A percentile compares a stretch with the other conserved stretches of the same genome.
Conservation (phyloP, 2,113 vertebrate species). For the Oenanthe melanoleuca region DNA sequence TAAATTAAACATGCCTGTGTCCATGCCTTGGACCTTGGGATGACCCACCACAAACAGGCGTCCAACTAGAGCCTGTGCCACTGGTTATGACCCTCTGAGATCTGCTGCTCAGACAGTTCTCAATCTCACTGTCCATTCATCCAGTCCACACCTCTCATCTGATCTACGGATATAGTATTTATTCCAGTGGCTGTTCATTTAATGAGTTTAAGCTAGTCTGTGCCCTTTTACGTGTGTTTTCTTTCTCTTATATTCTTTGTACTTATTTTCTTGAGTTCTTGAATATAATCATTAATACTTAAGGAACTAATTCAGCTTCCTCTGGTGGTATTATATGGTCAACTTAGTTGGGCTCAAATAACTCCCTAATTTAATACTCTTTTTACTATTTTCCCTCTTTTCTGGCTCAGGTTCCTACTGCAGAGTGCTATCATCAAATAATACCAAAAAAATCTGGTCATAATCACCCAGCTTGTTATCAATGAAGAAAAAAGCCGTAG, state of each 20-base stretch:
- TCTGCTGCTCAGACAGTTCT: background rate
- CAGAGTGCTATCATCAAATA: background rate
- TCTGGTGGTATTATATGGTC: no score
- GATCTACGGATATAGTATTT: no score
- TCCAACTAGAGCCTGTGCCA: fast-evolving
- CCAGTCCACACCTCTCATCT: background rate
- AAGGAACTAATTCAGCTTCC: no score
- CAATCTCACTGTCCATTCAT: background rate
- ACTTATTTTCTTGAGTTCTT: no score
- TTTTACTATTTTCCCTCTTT: background rate
- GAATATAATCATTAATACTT: no score
- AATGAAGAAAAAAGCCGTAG: background rate
- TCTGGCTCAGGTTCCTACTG: background rate
- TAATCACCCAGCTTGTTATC: background rate
- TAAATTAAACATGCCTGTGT: background rate
- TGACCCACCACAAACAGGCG: fast-evolving
- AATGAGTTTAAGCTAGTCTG: no score
- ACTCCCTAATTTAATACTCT: no score
- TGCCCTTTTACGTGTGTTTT: no score
- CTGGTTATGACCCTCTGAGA: background rate
- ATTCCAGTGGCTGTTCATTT: no score
- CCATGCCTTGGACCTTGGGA: no score
- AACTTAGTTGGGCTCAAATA: no score
- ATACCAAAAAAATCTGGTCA: background rate
- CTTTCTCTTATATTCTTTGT: no score